A percentile compares a stretch with the other conserved stretches of the same genome.
Evolutionary conservation across 2,888 invertebrate species (phyloP).

Genomic region (Temnothorax ravouxi): DNA sequence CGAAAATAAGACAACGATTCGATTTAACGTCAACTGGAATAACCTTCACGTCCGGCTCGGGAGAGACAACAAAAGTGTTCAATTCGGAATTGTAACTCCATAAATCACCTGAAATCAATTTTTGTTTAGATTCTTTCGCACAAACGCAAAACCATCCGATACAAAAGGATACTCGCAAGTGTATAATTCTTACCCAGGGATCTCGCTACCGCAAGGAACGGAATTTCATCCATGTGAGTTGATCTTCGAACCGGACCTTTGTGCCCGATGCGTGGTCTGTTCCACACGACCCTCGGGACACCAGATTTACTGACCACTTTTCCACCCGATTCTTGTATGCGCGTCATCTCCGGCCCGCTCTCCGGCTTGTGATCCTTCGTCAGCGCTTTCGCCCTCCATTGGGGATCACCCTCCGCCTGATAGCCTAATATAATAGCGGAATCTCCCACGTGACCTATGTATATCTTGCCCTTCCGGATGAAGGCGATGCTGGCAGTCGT

Average conservation of each 20-base stretch:
- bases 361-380: conserved; percentile 99
- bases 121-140: neutral
- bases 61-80: conserved; percentile 98
- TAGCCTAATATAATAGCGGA: conserved; percentile 97
- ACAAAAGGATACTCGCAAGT: neutral
- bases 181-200: conserved; percentile 90
- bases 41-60: conserved; percentile 97
- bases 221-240: conserved; percentile 97
- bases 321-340: conserved; percentile 94
- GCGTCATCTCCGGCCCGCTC: conserved; percentile 92
- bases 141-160: neutral
- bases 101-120: conserved; percentile 90
- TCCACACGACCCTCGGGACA: conserved; percentile 99
- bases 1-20: conserved; percentile 95
- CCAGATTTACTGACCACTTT: conserved; percentile 94
- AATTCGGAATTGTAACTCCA: conserved; percentile 98
- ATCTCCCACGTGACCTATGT: conserved; percentile 99
- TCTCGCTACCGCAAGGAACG: conserved; percentile 98
- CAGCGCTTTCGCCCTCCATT: conserved; percentile 93
- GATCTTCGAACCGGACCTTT: conserved; percentile 96
- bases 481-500: conserved; percentile 99
- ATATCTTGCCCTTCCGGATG: conserved; percentile 97
- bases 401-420: conserved; percentile 90
- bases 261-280: conserved; percentile 94
- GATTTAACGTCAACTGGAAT: conserved; percentile 90